phyloP scores from a whole-genome alignment of 2,888 invertebrate genomes.

The Heliconius erato region DNA sequence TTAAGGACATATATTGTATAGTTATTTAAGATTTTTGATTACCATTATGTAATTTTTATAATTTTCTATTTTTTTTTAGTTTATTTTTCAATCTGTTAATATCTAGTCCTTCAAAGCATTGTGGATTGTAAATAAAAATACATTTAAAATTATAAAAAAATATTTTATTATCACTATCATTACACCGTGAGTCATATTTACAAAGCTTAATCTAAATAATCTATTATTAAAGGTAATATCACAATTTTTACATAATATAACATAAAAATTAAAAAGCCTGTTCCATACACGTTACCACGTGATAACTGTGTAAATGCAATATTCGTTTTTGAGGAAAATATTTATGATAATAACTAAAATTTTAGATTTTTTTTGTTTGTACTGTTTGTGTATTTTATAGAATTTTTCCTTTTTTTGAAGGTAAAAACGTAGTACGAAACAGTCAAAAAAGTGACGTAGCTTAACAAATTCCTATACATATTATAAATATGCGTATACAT shows the following conservation, averaged over 20 bases:
- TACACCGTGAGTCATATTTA: conserved; percentile 64
- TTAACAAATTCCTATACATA: too few relatives aligned
- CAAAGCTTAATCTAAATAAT: conserved; percentile 55
- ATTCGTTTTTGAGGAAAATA: not conserved
- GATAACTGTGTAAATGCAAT: not conserved
- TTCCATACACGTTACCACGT: not conserved
- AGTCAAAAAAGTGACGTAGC: too few relatives aligned
- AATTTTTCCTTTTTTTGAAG: too few relatives aligned
- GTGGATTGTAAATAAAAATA: conserved; percentile 40
- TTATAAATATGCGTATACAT: too few relatives aligned
- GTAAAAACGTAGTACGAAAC: too few relatives aligned
- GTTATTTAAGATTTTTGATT: not conserved
- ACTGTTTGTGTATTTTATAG: not conserved
- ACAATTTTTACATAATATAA: conserved; percentile 51
- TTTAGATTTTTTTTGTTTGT: not conserved
- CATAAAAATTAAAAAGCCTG: not conserved
- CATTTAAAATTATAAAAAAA: conserved; percentile 44
- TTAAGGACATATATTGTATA: not conserved
- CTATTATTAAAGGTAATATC: conserved; percentile 58
- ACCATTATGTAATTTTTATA: not conserved
- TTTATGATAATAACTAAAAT: not conserved
- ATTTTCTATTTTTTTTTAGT: not conserved
- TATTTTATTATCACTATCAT: conserved; percentile 55
- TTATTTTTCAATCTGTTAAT: conserved; percentile 8
- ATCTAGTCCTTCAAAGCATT: conserved; percentile 61